Percentiles rank a stretch among this genome's conserved stretches.
Evolutionary conservation across 2,888 invertebrate species (phyloP).

Genomic region (Schizotus pectinicornis): DNA sequence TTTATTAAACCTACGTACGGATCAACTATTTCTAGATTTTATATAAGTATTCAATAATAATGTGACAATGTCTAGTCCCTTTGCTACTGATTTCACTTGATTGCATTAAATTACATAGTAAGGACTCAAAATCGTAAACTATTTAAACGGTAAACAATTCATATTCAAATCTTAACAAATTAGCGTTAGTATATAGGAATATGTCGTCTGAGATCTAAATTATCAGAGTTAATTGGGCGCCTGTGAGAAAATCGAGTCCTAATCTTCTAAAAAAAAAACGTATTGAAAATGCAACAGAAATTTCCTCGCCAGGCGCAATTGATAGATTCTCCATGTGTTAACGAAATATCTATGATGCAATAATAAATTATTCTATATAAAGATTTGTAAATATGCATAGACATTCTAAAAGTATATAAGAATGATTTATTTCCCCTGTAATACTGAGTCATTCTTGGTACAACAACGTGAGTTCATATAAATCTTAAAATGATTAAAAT

Average conservation of each 20-base stretch:
- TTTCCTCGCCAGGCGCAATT: slow-evolving; percentile 29
- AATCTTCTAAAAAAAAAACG: neutral
- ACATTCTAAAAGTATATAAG: slow-evolving; percentile 40
- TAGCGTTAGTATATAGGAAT: slow-evolving; percentile 37
- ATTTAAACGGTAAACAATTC: slow-evolving; percentile 37
- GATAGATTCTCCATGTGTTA: slow-evolving; percentile 33
- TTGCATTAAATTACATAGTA: slow-evolving; percentile 58
- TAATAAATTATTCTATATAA: slow-evolving; percentile 39
- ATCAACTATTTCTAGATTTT: slow-evolving; percentile 58
- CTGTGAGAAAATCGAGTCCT: slow-evolving; percentile 6
- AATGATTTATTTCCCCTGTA: slow-evolving; percentile 42
- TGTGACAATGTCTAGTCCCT: slow-evolving; percentile 54
- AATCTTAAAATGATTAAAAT: slow-evolving; percentile 25
- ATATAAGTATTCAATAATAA: slow-evolving; percentile 57
- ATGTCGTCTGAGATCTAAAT: slow-evolving; percentile 40
- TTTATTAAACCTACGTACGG: slow-evolving; percentile 57
- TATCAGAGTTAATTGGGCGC: slow-evolving; percentile 8
- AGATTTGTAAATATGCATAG: slow-evolving; percentile 36
- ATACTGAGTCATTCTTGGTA: slow-evolving; percentile 43
- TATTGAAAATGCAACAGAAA: slow-evolving; percentile 8
- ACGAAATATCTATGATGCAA: slow-evolving; percentile 39
- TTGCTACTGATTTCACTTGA: slow-evolving; percentile 53
- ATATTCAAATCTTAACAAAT: slow-evolving; percentile 40
- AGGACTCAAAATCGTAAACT: slow-evolving; percentile 41
- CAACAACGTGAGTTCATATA: slow-evolving; percentile 37